Conservation (phyloP, 1,140 invertebrate species). For the Lycorma delicatula region DNA sequence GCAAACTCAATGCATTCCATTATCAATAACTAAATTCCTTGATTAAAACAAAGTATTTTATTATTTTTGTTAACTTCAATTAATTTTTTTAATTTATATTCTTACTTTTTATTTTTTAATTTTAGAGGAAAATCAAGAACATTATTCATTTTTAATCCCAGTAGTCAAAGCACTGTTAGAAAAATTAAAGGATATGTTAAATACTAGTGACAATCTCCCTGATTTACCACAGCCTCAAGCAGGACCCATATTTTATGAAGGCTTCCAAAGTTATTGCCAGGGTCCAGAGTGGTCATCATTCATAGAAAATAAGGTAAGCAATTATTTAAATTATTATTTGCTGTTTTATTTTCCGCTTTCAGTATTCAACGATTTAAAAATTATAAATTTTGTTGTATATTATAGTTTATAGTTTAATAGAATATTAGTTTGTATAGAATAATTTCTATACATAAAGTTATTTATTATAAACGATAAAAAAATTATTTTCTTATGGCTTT, state of each 20-base stretch:
- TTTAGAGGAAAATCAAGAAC: constrained; percentile 44
- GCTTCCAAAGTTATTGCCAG: constrained; percentile 49
- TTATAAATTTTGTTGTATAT: too few relatives aligned
- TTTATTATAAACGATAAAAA: too few relatives aligned
- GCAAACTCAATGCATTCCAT: too few relatives aligned
- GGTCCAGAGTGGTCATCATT: constrained; percentile 50
- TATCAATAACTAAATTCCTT: constrained; percentile 7
- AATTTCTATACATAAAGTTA: too few relatives aligned
- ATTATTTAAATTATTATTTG: too few relatives aligned
- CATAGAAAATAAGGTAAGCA: constrained; percentile 48
- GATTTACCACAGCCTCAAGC: constrained; percentile 44
- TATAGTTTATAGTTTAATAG: too few relatives aligned
- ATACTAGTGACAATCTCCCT: constrained; percentile 44
- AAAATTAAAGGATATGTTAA: constrained; percentile 43
- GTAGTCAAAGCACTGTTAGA: constrained; percentile 54
- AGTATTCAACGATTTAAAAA: too few relatives aligned
- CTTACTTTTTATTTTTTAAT: constrained; percentile 6
- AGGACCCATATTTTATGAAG: constrained; percentile 51
- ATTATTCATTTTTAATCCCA: constrained; percentile 53
- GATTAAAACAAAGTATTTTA: too few relatives aligned
- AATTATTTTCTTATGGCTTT: too few relatives aligned
- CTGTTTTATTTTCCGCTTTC: too few relatives aligned
- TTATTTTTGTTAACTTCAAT: too few relatives aligned
- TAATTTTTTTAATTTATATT: not conserved
- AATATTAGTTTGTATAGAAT: too few relatives aligned